Conservation (phyloP, 1,140 invertebrate species). For the Trichogramma pretiosum region DNA sequence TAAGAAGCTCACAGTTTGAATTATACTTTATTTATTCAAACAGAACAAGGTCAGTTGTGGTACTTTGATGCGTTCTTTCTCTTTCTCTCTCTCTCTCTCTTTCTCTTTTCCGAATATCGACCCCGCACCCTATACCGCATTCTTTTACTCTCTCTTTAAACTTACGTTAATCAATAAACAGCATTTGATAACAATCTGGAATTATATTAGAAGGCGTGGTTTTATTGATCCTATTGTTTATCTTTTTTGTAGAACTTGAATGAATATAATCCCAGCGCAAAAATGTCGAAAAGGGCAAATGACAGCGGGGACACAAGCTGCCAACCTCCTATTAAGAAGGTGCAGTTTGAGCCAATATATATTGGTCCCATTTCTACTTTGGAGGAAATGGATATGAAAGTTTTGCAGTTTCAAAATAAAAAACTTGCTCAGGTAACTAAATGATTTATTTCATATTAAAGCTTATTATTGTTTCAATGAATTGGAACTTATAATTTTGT, state of each 20-base stretch:
- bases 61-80: not conserved
- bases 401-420: conserved; percentile 93
- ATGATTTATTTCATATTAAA: too few species aligned
- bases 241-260: conserved; percentile 9
- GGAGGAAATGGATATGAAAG: conserved; percentile 96
- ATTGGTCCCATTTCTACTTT: conserved; percentile 87
- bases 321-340: conserved; percentile 78
- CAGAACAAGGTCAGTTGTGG: too few species aligned
- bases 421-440: conserved; percentile 84
- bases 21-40: too few species aligned
- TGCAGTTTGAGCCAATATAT: conserved; percentile 86
- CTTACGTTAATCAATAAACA: too few species aligned
- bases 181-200: too few species aligned
- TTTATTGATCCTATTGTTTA: not conserved
- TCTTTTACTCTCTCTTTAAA: too few species aligned
- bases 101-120: not conserved
- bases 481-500: too few species aligned
- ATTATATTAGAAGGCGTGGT: too few species aligned
- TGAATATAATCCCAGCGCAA: conserved; percentile 2
- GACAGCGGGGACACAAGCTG: conserved; percentile 51
- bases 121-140: too few species aligned
- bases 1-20: too few species aligned
- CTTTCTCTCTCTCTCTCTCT: not conserved
- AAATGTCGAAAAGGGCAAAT: conserved; percentile 67
- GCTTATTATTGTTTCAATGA: too few species aligned